Conservation (phyloP, 2,113 vertebrate species). For the Notiomystis cincta region DNA sequence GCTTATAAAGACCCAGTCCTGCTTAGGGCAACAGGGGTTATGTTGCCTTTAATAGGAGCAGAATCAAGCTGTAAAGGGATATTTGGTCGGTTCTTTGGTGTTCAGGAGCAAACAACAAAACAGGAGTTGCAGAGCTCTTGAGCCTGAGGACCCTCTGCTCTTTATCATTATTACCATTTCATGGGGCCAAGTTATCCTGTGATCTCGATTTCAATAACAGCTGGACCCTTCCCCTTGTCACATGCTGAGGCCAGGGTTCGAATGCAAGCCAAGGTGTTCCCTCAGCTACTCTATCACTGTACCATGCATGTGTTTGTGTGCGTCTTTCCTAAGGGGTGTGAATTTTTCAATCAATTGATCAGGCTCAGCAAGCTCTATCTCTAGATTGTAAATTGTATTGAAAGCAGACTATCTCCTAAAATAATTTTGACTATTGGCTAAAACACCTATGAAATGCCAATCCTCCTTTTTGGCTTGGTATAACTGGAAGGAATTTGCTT, state of each 20-base stretch:
- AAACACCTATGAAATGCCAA: not conserved
- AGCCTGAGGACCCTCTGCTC: not conserved
- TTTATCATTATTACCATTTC: rapidly evolving
- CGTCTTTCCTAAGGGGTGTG: not conserved
- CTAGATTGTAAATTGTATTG: not conserved
- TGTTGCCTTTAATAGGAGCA: not conserved
- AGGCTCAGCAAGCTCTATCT: not conserved
- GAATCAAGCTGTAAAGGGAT: not conserved
- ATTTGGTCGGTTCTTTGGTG: not conserved
- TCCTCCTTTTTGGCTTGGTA: not conserved
- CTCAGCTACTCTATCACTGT: not conserved
- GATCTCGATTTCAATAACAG: not conserved
- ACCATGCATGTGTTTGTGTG: rapidly evolving
- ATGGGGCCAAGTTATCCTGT: not conserved
- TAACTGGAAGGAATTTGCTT: not conserved
- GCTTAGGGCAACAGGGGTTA: not conserved
- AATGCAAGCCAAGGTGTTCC: not conserved
- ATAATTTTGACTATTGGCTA: not conserved
- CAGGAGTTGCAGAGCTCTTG: not conserved
- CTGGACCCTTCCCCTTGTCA: not conserved
- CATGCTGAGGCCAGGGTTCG: not conserved
- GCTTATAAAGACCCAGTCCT: not conserved
- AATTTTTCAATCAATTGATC: not conserved
- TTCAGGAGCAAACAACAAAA: not conserved
- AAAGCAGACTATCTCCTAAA: not conserved